Evolutionary conservation across 2,888 invertebrate genomes (phyloP), one percentile per base, ranked within the genome.

Genomic region (Anarsia innoxiella): DNA sequence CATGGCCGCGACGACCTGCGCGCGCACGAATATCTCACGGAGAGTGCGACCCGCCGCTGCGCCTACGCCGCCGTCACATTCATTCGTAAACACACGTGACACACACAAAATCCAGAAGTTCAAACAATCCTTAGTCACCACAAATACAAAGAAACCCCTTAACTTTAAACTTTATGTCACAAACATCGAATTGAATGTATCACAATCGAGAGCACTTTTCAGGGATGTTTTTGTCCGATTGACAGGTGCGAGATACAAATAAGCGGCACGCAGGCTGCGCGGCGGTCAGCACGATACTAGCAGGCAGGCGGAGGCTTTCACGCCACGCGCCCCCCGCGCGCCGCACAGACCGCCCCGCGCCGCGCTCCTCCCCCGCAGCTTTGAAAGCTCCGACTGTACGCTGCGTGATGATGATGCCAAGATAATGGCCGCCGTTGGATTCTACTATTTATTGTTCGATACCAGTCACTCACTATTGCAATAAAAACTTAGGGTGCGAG

Each of bases 1-100:
- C 83, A 84, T 84, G 84, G 84, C 84, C 82, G 83, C 82, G 70
- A 64, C 78, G 78, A 77, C 76, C 80, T 74, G 79, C 70, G 71
- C 76, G 78, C 73, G 70, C 80, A 75, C 77, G 74, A 79, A 82
- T 82, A 82, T 82, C 80, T 82, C 83, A 82, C 83, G 72, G 69
- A 74, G 66, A 78, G 78, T 74, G 77, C 77, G 76, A 77, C 72
- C 72, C 71, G 71, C 69, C 66, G 73, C 66, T 77, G 79, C 79
- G 80, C 80, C 79, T 79, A 78, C 80, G 74, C 78, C 79, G 73
- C 77, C 76, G 77, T 72, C 79, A 69, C 76, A 79, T 77, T 75
- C 69, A 79, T 75, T 72, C 70, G 80, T 79, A 78, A 82, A 79
- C 78, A 75, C 75, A 83, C 80, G 80, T 80, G 82, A 80, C 79